Evolutionary conservation across 2,113 vertebrate species (phyloP).

Genomic region (Amblyopsis rosae): DNA sequence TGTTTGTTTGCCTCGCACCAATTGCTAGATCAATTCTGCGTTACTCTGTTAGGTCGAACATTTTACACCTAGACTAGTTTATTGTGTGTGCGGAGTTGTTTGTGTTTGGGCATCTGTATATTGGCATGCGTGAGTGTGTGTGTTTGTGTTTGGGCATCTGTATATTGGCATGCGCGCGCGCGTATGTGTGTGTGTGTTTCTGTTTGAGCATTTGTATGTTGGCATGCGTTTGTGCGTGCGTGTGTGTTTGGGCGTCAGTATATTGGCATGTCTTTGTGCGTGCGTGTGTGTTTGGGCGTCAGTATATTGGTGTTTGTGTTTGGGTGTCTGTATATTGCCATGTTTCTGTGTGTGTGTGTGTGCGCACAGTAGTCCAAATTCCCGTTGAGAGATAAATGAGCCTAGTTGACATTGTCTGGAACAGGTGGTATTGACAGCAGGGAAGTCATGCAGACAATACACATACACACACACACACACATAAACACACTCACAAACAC

Average conservation of each 20-base stretch:
- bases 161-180: too few species aligned
- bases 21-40: too few species aligned
- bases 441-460: conserved; percentile 41
- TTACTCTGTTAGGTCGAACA: too few species aligned
- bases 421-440: conserved; percentile 80
- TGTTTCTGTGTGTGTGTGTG: conserved; percentile 12
- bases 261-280: neutral
- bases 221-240: neutral
- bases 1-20: too few species aligned
- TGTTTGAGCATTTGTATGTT: neutral
- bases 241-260: too few species aligned
- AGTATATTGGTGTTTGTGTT: too few species aligned
- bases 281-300: neutral
- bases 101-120: neutral
- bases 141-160: too few species aligned
- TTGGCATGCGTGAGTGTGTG: too few species aligned
- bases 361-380: conserved; percentile 41
- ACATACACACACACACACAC: conserved; percentile 13
- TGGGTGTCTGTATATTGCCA: conserved; percentile 18
- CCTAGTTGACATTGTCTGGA: conserved; percentile 76
- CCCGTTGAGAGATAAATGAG: conserved; percentile 79
- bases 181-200: too few species aligned
- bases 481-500: conserved; percentile 9
- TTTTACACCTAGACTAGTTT: too few species aligned
- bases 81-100: too few species aligned